A percentile compares a stretch with the other conserved stretches of the same genome.
phyloP scores from a whole-genome alignment of 2,113 vertebrate species.

The Serilophus lunatus region DNA sequence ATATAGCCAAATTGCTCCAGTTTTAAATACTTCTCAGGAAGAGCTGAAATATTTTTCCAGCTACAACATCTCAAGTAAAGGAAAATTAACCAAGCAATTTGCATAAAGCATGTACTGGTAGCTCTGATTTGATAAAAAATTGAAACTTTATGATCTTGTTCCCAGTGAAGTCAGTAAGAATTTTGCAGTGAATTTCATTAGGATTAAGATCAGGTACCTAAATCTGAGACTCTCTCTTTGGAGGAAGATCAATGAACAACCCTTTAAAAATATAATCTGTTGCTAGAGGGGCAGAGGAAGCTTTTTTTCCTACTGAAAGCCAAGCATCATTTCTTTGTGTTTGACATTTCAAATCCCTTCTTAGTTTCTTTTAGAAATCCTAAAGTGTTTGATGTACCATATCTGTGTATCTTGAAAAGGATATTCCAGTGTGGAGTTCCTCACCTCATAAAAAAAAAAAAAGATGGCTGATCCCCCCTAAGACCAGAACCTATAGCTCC shows the following conservation, averaged over 20 bases:
- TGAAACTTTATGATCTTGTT: neutral
- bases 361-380: conserved; percentile 19
- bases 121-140: neutral
- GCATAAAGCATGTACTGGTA: neutral
- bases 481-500: neutral
- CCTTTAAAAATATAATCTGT: conserved; percentile 49
- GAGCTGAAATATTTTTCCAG: conserved; percentile 6
- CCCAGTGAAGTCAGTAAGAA: neutral
- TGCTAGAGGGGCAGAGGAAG: conserved; percentile 22
- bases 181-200: conserved; percentile 12
- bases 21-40: neutral
- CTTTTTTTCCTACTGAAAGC: neutral
- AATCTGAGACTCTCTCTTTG: conserved; percentile 3
- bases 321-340: conserved; percentile 42
- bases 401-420: conserved; percentile 27
- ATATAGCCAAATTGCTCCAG: neutral
- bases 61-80: neutral
- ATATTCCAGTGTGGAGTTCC: neutral
- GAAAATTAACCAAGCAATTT: neutral
- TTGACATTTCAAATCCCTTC: conserved; percentile 51
- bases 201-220: conserved; percentile 24
- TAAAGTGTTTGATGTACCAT: conserved; percentile 5
- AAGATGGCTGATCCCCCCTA: neutral
- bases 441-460: neutral
- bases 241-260: conserved; percentile 24